Conservation (phyloP, 2,797 vertebrate genomes). For the Aviceda leuphotes region DNA sequence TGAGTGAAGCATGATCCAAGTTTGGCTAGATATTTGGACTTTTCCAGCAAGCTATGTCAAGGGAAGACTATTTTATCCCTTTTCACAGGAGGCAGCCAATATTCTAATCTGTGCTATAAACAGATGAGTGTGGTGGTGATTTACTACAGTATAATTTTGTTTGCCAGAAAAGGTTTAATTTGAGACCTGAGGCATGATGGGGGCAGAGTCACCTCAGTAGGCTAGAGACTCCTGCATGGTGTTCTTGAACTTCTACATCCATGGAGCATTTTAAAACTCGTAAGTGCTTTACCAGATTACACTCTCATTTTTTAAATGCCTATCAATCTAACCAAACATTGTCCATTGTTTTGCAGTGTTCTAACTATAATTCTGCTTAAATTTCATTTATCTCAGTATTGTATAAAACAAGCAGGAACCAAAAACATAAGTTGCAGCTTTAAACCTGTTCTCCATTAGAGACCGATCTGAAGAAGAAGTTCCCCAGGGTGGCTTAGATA, state of each 20-base stretch:
- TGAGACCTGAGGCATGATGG: background rate
- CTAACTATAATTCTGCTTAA: background rate
- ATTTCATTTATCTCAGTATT: background rate
- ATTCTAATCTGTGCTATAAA: background rate
- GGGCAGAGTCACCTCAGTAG: background rate
- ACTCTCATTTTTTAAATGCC: background rate
- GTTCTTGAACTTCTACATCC: background rate
- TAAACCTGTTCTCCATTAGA: fast-evolving
- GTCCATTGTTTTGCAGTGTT: background rate
- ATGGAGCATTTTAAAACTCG: background rate
- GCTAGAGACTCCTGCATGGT: fast-evolving
- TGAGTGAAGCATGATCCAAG: background rate
- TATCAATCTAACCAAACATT: background rate
- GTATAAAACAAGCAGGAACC: background rate
- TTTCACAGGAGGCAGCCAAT: background rate
- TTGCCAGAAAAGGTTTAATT: background rate
- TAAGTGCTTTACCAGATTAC: background rate
- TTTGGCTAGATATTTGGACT: background rate
- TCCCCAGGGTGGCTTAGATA: background rate
- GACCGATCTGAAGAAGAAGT: background rate
- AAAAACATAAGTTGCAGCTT: background rate
- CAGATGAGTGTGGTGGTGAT: background rate
- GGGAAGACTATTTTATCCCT: background rate
- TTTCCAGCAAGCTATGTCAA: background rate
- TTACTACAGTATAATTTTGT: background rate